Conservation (phyloP, 2,113 vertebrate species). For the Dunckerocampus dactyliophorus region DNA sequence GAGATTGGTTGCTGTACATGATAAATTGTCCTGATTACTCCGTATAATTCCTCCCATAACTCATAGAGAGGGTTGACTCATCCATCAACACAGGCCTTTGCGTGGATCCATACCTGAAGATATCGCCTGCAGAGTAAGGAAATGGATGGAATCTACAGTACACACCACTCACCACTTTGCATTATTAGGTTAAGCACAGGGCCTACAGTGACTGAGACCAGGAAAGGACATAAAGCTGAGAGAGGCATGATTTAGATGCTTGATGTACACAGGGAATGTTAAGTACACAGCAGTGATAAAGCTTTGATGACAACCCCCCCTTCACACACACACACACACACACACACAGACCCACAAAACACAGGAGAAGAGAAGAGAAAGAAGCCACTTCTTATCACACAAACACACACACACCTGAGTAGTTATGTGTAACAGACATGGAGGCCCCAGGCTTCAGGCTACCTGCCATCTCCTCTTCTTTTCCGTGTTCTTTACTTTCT, state of each 20-base stretch:
- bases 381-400: slow-evolving; percentile 20
- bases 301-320: slow-evolving; percentile 62
- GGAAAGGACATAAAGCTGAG: slow-evolving; percentile 22
- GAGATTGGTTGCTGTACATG: slow-evolving; percentile 49
- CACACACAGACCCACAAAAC: slow-evolving; percentile 29
- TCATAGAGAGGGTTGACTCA: slow-evolving; percentile 38
- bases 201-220: slow-evolving; percentile 10
- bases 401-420: slow-evolving; percentile 56
- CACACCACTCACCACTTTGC: slow-evolving; percentile 7
- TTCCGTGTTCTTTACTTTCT: slow-evolving; percentile 29
- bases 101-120: slow-evolving; percentile 50
- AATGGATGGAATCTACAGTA: background rate
- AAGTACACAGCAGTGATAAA: slow-evolving; percentile 46
- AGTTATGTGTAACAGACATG: slow-evolving; percentile 63
- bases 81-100: slow-evolving; percentile 42
- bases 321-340: slow-evolving; percentile 34
- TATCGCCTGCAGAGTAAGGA: slow-evolving; percentile 4
- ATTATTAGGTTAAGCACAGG: slow-evolving; percentile 29
- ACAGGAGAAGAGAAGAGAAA: background rate
- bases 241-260: slow-evolving; percentile 31
- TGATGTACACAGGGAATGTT: slow-evolving; percentile 46
- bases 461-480: slow-evolving; percentile 57
- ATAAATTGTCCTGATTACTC: slow-evolving; percentile 61
- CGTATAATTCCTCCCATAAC: slow-evolving; percentile 57
- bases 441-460: slow-evolving; percentile 69